Evolutionary conservation across 2,113 vertebrate genomes (phyloP).

Genomic region (Circaetus gallicus): DNA sequence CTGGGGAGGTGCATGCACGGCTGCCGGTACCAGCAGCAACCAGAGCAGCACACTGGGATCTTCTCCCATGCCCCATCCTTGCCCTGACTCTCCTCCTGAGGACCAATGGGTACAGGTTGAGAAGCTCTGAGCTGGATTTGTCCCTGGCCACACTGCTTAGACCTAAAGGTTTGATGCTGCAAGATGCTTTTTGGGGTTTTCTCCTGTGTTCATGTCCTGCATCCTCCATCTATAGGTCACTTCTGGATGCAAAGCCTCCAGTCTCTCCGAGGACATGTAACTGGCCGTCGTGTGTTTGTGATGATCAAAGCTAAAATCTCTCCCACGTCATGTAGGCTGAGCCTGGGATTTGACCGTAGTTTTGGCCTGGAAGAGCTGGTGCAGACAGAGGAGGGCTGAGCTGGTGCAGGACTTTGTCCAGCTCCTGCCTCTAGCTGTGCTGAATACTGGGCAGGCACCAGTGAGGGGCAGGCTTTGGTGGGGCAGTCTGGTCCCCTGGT

Average conservation of each 20-base stretch:
- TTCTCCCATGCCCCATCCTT: background rate
- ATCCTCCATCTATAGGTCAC: background rate
- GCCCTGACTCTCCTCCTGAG: background rate
- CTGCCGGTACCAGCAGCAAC: background rate
- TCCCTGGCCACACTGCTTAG: background rate
- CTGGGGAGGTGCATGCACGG: background rate
- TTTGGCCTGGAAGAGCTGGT: background rate
- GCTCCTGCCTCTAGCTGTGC: background rate
- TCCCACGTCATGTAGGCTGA: rapidly evolving
- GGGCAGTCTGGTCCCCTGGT: background rate
- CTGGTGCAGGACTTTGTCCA: background rate
- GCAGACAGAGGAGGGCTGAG: background rate
- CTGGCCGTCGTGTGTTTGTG: background rate
- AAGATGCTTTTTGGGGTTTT: background rate
- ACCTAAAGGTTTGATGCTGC: background rate
- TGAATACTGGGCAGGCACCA: background rate
- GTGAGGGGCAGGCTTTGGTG: too few species aligned
- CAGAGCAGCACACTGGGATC: background rate
- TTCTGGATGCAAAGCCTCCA: background rate
- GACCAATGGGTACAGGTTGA: rapidly evolving
- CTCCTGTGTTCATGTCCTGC: rapidly evolving
- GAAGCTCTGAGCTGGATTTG: background rate
- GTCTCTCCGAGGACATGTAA: background rate
- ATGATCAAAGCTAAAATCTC: background rate
- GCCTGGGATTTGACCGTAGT: rapidly evolving